Conservation (phyloP, 2,797 vertebrate genomes). For the Gouania willdenowi region DNA sequence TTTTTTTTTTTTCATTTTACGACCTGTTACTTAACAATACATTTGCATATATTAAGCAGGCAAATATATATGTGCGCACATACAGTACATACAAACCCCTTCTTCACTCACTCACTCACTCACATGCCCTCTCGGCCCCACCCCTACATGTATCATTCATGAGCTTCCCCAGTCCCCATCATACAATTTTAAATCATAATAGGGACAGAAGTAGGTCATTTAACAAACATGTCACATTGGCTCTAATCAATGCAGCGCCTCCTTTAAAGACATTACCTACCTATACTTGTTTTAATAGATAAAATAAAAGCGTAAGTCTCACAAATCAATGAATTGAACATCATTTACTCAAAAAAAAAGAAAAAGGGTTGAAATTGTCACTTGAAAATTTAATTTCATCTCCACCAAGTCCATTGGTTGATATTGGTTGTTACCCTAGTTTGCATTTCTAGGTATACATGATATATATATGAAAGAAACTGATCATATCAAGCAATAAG, state of each 20-base stretch:
- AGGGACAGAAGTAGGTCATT: conserved; percentile 79
- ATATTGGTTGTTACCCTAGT: too few relatives aligned
- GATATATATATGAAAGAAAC: too few relatives aligned
- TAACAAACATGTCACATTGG: conserved; percentile 79
- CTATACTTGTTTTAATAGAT: too few relatives aligned
- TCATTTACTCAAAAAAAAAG: too few relatives aligned
- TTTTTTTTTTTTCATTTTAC: neutral
- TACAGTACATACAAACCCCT: neutral
- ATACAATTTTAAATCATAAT: conserved; percentile 82
- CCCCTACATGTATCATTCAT: conserved; percentile 71
- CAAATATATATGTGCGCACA: too few relatives aligned
- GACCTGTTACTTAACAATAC: conserved; percentile 7
- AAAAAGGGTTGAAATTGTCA: too few relatives aligned
- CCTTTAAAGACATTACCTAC: too few relatives aligned
- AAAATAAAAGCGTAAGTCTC: conserved; percentile 19
- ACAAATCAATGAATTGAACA: too few relatives aligned
- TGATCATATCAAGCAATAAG: neutral
- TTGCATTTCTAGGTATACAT: too few relatives aligned
- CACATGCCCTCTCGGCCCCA: too few relatives aligned
- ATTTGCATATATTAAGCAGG: neutral
- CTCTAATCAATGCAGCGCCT: conserved; percentile 61
- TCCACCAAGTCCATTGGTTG: too few relatives aligned
- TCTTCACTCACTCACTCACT: conserved; percentile 26
- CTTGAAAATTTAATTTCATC: too few relatives aligned
- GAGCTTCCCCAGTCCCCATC: conserved; percentile 61